Evolutionary conservation across 2,113 vertebrate genomes (phyloP).

Genomic region (Pterocles gutturalis): DNA sequence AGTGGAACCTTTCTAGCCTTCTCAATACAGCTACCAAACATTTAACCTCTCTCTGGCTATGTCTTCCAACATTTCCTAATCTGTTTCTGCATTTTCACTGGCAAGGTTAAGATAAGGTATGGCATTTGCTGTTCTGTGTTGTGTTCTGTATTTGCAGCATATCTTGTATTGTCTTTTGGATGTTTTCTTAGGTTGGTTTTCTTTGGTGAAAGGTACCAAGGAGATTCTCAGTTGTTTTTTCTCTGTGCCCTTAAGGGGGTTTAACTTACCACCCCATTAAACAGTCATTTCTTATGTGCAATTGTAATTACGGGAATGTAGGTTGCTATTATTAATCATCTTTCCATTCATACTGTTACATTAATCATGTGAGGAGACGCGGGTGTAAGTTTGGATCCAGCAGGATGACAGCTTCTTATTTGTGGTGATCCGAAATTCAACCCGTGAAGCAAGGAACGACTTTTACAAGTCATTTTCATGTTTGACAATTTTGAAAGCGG

Average conservation of each 20-base stretch:
- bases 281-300: slow-evolving; percentile 52
- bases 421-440: neutral
- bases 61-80: neutral
- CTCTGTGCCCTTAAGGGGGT: slow-evolving; percentile 15
- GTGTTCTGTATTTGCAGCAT: neutral
- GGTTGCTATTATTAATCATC: slow-evolving; percentile 57
- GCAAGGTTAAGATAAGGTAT: neutral
- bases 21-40: neutral
- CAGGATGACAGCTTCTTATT: slow-evolving; percentile 20
- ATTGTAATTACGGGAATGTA: slow-evolving; percentile 61
- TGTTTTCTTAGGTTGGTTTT: neutral
- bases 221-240: slow-evolving; percentile 17
- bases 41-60: neutral
- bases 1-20: neutral
- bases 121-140: neutral
- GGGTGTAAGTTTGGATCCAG: neutral
- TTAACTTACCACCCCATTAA: slow-evolving; percentile 60
- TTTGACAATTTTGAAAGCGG: slow-evolving; percentile 39
- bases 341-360: slow-evolving; percentile 12
- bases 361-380: slow-evolving; percentile 32
- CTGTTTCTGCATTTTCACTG: neutral
- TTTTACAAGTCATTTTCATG: slow-evolving; percentile 19
- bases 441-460: neutral
- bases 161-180: neutral
- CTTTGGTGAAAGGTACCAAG: neutral